Evolutionary conservation across 2,888 invertebrate genomes (phyloP), one percentile per base, ranked within the genome.

Genomic region (Yponomeuta sedellus): DNA sequence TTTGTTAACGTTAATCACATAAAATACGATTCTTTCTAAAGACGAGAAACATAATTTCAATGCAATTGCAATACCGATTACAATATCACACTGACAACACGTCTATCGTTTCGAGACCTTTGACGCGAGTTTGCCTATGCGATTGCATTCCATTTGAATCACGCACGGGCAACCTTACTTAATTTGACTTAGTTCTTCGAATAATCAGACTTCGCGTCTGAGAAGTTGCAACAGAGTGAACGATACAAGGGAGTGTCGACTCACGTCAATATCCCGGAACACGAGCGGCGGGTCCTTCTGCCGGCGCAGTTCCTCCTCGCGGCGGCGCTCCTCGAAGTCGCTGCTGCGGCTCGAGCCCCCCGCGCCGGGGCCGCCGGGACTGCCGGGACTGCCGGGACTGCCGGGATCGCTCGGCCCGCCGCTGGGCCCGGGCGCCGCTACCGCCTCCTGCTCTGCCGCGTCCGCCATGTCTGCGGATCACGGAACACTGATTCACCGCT

Each of bases 281-380:
- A 96, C 94, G 75, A 97, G 94, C 59, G 97, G 96, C 64, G 97
- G 97, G 79, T 96, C 96, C 66, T 95, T 92, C 68, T 92, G 92
- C 74, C 94, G 93, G 83, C 94, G 94, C 75, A 93, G 93, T 78
- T 94, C 94, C 80, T 96, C 96, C 69, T 93, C 93, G 71, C 93
- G 93, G 63, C 92, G 91, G 67, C 92, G 91, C 79, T 94, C 94
- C 71, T 94, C 94, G 44, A 52, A 52, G 44, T 52, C 44, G 3
- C 16, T 52, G 44, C 44, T 52, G 44, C 59, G 93, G 93, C 61
- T 91, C 92, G 71, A 93, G 92, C 72, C 93, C 92, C 66, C 91
- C 71, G 3, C 89, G 80, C 25, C 93, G 92, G 64, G 65, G 75
- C 67, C 65, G 16, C 44, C 16, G 16, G 66, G 74, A 71, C 70